Percentiles rank a stretch among this genome's conserved stretches.
Evolutionary conservation across 1,140 invertebrate species (phyloP).

Genomic region (Ceratoteleas bidentatus): DNA sequence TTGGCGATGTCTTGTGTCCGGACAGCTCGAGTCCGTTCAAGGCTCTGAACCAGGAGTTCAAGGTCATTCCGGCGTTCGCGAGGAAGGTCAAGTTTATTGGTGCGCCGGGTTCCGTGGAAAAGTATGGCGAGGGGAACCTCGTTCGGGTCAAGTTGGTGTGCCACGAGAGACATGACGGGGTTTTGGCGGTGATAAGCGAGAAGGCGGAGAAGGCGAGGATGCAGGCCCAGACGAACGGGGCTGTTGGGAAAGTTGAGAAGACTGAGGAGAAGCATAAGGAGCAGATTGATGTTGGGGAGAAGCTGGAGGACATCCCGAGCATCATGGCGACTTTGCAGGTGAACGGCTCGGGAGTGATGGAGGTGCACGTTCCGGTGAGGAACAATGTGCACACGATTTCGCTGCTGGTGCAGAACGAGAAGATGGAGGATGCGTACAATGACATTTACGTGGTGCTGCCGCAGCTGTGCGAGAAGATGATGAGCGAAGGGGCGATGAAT

Average conservation of each 20-base stretch:
- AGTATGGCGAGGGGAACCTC: not conserved
- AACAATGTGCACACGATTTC: not conserved
- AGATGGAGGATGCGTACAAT: not conserved
- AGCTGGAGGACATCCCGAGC: not conserved
- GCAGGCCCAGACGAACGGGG: not conserved
- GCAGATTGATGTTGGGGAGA: not conserved
- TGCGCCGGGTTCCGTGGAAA: not conserved
- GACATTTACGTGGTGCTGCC: not conserved
- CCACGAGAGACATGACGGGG: conserved; percentile 34
- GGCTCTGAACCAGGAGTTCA: too few relatives aligned
- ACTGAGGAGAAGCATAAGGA: not conserved
- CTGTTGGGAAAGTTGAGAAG: not conserved
- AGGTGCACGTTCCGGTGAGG: not conserved
- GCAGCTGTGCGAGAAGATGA: not conserved
- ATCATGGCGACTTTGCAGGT: not conserved
- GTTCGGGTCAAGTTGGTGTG: conserved; percentile 62
- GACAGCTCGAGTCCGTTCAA: not conserved
- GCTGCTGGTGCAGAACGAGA: not conserved
- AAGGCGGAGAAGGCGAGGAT: not conserved
- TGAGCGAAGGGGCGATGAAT: too few relatives aligned
- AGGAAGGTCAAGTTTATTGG: conserved; percentile 56
- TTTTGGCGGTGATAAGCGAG: conserved; percentile 26
- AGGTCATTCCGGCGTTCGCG: conserved; percentile 20
- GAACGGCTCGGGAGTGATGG: not conserved
- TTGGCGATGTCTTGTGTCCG: conserved; percentile 40